Conservation (phyloP, 2,113 vertebrate species). For the Microcebus tavaratra region DNA sequence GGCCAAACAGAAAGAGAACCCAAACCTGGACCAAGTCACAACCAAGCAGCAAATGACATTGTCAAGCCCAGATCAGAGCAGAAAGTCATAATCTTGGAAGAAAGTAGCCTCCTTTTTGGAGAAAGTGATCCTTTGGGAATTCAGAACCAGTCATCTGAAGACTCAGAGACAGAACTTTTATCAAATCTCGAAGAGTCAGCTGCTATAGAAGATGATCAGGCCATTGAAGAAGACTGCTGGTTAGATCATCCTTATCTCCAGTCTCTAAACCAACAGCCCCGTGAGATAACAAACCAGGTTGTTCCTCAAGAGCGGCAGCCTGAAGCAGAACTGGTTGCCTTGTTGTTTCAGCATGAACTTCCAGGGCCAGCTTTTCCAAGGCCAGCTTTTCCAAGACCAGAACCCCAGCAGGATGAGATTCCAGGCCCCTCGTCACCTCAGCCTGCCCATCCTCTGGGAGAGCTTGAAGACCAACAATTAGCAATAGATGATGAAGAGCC, state of each 20-base stretch:
- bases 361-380: constrained; percentile 71
- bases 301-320: constrained; percentile 78
- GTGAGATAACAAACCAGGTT: constrained; percentile 36
- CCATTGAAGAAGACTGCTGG: constrained; percentile 64
- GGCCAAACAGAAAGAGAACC: constrained; percentile 60
- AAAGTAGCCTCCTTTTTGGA: constrained; percentile 50
- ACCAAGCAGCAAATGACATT: not conserved
- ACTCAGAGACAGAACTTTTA: constrained; percentile 60
- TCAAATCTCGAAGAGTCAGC: constrained; percentile 16
- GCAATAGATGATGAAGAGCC: constrained; percentile 80
- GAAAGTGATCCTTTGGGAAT: constrained; percentile 57
- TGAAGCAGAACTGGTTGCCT: constrained; percentile 67
- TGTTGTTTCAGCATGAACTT: constrained; percentile 76
- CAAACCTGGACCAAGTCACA: constrained; percentile 80
- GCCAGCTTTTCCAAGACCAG: constrained; percentile 76
- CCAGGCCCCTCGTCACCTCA: constrained; percentile 82
- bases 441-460: constrained; percentile 78
- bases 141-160: constrained; percentile 54
- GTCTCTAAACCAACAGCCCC: not conserved
- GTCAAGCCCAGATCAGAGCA: constrained; percentile 35
- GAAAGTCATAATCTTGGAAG: constrained; percentile 65
- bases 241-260: constrained; percentile 54
- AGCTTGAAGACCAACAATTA: constrained; percentile 66
- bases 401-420: constrained; percentile 83
- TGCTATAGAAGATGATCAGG: constrained; percentile 53